Base-by-base conservation (phyloP, 2,113 vertebrate genomes). In the Urocitellus parryii region DNA sequence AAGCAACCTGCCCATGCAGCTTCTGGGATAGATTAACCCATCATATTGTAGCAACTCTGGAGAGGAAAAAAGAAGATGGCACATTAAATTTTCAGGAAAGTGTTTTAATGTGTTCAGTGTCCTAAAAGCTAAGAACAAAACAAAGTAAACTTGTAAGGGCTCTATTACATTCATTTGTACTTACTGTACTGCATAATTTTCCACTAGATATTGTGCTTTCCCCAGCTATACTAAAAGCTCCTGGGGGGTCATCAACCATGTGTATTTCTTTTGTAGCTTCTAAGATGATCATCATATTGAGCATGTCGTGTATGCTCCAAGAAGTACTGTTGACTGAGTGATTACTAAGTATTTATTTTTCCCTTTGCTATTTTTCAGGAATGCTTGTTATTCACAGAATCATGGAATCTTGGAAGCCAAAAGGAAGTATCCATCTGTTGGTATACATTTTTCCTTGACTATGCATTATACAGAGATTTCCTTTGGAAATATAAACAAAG, bases 381-480 rank as follows among this genome's bases (percentile, higher is more conserved):
- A 93, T 89, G 90, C 39, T 96, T 91, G 83, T 83, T 97, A 97
- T 89, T 96, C 95, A 97, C 51, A 68, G 89, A 93, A 87, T 83
- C 34, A 45, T 10, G 7, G 65, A 63, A 65, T 88, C 76, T 90
- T 94, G 45, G 76, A 97, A 94, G 83, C 76, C 89, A 96, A 97
- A 91, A 97, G 96, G 96, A 98, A 97, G 95, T 80, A 91, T 67
- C 88, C 91, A 96, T 97, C 85, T 95, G 70, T 93, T 94, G 89
- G 95, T 96, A 97, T 97, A 96, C 86, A 97, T 97, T 97, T 97
- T 97, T 76, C 96, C 91, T 96, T 83, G 88, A 88, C 88, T 95
- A 96, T 97, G 97, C 96, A 63, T 96, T 95, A 97, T 91, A 95
- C 97, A 97, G 96, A 96, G 45, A 94, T 96, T 98, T 98, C 97